These are phyloP conservation scores for Drosophila novamexicana DNA, from an alignment of 1,140 invertebrate species.

Conservation along the genomic window DNA sequence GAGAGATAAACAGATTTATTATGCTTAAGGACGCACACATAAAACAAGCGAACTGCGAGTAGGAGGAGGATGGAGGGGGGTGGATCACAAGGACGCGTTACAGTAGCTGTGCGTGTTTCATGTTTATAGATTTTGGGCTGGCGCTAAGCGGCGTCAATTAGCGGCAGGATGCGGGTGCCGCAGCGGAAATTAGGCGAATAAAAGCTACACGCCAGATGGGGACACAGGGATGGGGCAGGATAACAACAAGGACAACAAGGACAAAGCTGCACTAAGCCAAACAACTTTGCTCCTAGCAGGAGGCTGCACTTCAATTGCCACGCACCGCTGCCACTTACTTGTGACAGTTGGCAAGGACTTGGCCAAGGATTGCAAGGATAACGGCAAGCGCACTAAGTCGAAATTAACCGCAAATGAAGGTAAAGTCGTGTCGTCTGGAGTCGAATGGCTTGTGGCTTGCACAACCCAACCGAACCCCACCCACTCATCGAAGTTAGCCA, in stretches of 20 bases:
- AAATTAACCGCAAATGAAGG: constrained; percentile 77
- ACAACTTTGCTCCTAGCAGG: constrained; percentile 21
- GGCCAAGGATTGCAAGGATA: constrained; percentile 37
- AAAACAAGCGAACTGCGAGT: constrained; percentile 28
- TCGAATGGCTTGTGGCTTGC: background rate
- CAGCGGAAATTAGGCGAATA: constrained; percentile 69
- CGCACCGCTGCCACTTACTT: constrained; percentile 26
- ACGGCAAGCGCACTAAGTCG: constrained; percentile 26
- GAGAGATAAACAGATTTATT: constrained; percentile 80
- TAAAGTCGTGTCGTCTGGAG: constrained; percentile 24
- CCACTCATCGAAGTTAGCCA: constrained; percentile 50
- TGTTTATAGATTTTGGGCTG: constrained; percentile 72
- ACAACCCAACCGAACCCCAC: background rate
- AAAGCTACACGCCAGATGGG: constrained; percentile 24
- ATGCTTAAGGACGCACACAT: constrained; percentile 58
- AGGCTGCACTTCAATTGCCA: constrained; percentile 42
- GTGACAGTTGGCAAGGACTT: constrained; percentile 47
- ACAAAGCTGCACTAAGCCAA: constrained; percentile 49
- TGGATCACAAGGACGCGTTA: constrained; percentile 26
- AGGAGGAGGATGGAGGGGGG: background rate
- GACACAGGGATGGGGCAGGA: background rate
- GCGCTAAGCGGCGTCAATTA: constrained; percentile 64
- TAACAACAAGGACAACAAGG: constrained; percentile 27
- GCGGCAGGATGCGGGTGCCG: constrained; percentile 39
- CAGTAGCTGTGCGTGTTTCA: constrained; percentile 16